Evolutionary conservation across 2,113 vertebrate species (phyloP).

Genomic region (Mesitornis unicolor): DNA sequence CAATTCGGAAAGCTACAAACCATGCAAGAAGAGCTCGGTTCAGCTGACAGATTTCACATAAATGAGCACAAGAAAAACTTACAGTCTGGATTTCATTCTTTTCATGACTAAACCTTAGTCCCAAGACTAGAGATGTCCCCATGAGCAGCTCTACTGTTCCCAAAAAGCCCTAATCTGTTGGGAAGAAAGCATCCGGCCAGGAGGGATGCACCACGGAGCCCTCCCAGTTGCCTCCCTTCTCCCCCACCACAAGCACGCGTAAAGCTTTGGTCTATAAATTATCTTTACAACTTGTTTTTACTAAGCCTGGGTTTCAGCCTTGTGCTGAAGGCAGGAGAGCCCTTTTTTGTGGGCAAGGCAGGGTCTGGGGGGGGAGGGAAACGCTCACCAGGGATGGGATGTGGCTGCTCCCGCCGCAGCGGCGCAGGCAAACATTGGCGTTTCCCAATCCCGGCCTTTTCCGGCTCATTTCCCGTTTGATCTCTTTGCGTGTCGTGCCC

Average conservation of each 20-base stretch:
- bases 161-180: accelerated
- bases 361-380: too few species aligned
- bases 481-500: background rate
- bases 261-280: background rate
- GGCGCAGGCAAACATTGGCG: accelerated
- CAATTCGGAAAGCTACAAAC: background rate
- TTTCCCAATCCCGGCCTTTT: constrained; percentile 28
- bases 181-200: background rate
- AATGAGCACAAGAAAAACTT: background rate
- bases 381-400: background rate
- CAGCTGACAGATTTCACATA: background rate
- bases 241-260: accelerated
- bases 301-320: background rate
- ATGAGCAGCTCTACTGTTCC: background rate
- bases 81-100: background rate
- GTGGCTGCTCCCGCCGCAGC: background rate
- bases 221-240: background rate
- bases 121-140: background rate
- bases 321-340: background rate
- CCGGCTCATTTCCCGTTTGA: background rate
- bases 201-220: background rate
- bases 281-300: background rate
- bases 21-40: background rate
- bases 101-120: background rate
- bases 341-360: background rate